Base-by-base conservation (phyloP, 2,888 invertebrate genomes). In the Drosophila prolongata region DNA sequence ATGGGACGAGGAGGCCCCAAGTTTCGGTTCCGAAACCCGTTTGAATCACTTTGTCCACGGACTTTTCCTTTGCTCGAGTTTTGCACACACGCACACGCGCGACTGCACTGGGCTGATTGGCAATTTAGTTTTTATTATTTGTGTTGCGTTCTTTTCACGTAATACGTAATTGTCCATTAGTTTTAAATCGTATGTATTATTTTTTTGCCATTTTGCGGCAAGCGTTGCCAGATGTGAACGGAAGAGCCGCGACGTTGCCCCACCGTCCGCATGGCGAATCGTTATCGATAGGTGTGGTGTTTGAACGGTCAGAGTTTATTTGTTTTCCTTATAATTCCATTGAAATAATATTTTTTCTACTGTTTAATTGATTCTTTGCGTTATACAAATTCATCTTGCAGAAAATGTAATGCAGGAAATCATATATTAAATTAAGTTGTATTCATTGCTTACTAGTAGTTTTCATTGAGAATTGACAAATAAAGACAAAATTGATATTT, bases 111-210 rank as follows among this genome's bases (percentile, higher is more conserved):
- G 58, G 55, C 58, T 64, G 55, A 52, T 64, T 59, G 58, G 50
- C 56, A 55, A 64, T 70, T 55, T 66, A 65, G 75, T 79, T 86
- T 62, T 72, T 60, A 72, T 78, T 76, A 79, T 64, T 73, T 72
- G 76, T 64, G 67, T 55, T 79, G 84, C 76, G 80, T 88, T 88
- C 80, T 88, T 83, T 83, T 88, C 87, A 88, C 83, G 86, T 83
- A 83, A 83, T 83, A 83, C 82, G 88, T 82, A 83, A 83, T 88
- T 88, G 86, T 83, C 73, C 83, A 76, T 79, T 88, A 88, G 80
- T 86, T 88, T 71, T 83, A 86, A 88, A 83, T 79, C 86, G 82
- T 87, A 83, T 82, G 80, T 86, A 83, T 83, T 83, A 71, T 71
- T 71, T 71, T 73, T 71, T 71, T 73, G 70, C 70, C 70, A 72